Conservation (phyloP, 2,888 invertebrate genomes). For the Ophioninae sp. region DNA sequence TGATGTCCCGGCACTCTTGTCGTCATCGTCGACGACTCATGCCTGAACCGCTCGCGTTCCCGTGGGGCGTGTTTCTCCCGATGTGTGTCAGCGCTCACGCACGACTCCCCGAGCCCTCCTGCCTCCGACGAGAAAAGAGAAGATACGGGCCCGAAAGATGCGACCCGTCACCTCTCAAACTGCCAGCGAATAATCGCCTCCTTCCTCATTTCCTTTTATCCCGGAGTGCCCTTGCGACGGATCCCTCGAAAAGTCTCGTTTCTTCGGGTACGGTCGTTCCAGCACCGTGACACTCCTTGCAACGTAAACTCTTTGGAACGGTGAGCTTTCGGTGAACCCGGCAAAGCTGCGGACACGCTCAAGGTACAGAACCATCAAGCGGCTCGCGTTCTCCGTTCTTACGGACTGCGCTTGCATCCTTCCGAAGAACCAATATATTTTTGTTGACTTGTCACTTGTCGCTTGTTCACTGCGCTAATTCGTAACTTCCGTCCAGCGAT, state of each 20-base stretch:
- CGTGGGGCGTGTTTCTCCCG: constrained; percentile 65
- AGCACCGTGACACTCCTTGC: not conserved
- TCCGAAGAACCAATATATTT: too few relatives aligned
- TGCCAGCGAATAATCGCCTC: constrained; percentile 39
- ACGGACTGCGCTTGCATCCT: too few relatives aligned
- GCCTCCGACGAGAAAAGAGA: constrained; percentile 24
- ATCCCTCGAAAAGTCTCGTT: constrained; percentile 33
- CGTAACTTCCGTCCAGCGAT: too few relatives aligned
- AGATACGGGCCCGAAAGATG: constrained; percentile 14
- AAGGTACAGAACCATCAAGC: too few relatives aligned
- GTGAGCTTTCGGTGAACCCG: not conserved
- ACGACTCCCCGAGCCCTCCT: constrained; percentile 17
- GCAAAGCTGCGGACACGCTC: not conserved
- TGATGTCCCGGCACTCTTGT: constrained; percentile 39
- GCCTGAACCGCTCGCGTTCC: constrained; percentile 48
- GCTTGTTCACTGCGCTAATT: too few relatives aligned
- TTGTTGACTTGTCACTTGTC: too few relatives aligned
- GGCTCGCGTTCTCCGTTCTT: too few relatives aligned
- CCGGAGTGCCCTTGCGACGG: not conserved
- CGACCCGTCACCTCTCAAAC: constrained; percentile 51
- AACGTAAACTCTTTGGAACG: not conserved
- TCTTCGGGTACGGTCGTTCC: constrained; percentile 8
- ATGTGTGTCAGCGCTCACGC: constrained; percentile 57
- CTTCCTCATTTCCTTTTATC: constrained; percentile 28
- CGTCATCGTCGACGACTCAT: constrained; percentile 49